Base-by-base conservation (phyloP, 2,888 invertebrate species). In the Sepioteuthis lessoniana region DNA sequence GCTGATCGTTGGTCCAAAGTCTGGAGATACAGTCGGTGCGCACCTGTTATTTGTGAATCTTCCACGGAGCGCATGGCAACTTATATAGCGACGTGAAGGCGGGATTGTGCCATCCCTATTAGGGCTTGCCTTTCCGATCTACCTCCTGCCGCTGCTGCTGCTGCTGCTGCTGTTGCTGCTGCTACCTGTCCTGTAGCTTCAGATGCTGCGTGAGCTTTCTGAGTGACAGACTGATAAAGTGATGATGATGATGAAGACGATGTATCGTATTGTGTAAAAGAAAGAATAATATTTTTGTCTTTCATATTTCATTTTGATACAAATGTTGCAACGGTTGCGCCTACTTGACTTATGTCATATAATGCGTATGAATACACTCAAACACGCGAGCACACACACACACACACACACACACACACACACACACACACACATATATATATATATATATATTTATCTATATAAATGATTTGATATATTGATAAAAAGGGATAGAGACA, bases 21-120 rank as follows among this genome's bases (percentile, higher is more conserved):
- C 76, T n/a, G 76, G 76, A 76, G 60, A 60, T 60, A 60, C 35
- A 35, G 76, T 19, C 76, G n/a, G n/a, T 76, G 76, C 76, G 76
- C 76, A 76, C 76, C 76, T 76, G 76, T 76, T 76, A 76, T 76
- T 76, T 76, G 76, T 76, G 76, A 76, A 76, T 76, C 76, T 35
- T 76, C 76, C 76, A 35, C n/a, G 16, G n/a, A 76, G 16, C 76
- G n/a, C 76, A 19, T 35, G n/a, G n/a, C 76, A 76, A 35, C 76
- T 76, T 76, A 76, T 76, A 76, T 76, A 76, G 13, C 76, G 76
- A 25, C 19, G 19, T 35, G n/a, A n/a, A 35, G 76, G 76, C 76
- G 76, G 76, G 47, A n/a, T 76, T 35, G 76, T 13, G n/a, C 76
- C 76, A 19, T 76, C n/a, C 76, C 76, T n/a, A 76, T n/a, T 76